A percentile compares a stretch with the other conserved stretches of the same genome.
Evolutionary conservation across 2,113 vertebrate genomes (phyloP).

Genomic region (Psophia crepitans): DNA sequence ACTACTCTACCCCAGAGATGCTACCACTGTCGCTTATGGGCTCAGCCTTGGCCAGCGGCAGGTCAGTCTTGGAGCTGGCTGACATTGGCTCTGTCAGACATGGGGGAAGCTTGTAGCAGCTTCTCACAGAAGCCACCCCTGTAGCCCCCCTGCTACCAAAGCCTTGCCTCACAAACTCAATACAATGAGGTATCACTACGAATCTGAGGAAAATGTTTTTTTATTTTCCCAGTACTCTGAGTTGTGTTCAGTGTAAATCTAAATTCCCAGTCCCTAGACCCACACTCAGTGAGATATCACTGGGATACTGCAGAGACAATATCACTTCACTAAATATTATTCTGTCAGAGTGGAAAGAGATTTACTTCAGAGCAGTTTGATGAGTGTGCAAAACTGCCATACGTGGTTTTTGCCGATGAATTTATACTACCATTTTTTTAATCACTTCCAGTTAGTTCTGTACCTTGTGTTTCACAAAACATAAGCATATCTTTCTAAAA

Average conservation of each 20-base stretch:
- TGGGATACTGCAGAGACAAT: neutral
- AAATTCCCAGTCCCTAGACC: neutral
- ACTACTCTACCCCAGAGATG: too few species aligned
- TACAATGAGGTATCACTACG: neutral
- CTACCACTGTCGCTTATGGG: too few species aligned
- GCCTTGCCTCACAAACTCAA: too few species aligned
- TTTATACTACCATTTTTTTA: neutral
- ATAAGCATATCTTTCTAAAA: neutral
- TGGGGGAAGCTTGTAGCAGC: too few species aligned
- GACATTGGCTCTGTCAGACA: too few species aligned
- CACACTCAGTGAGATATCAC: neutral
- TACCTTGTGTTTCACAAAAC: neutral
- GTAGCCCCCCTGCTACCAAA: too few species aligned
- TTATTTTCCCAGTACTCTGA: neutral
- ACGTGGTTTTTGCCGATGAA: neutral
- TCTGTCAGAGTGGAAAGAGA: neutral
- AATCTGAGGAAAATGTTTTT: neutral
- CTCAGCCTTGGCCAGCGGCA: too few species aligned
- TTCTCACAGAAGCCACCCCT: too few species aligned
- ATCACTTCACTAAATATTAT: neutral
- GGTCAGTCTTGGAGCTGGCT: too few species aligned
- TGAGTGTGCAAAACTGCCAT: neutral
- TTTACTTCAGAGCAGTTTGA: neutral
- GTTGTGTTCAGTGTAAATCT: neutral
- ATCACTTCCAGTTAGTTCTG: neutral